Evolutionary conservation across 1,140 invertebrate species (phyloP).

Genomic region (Holotrichia oblita): DNA sequence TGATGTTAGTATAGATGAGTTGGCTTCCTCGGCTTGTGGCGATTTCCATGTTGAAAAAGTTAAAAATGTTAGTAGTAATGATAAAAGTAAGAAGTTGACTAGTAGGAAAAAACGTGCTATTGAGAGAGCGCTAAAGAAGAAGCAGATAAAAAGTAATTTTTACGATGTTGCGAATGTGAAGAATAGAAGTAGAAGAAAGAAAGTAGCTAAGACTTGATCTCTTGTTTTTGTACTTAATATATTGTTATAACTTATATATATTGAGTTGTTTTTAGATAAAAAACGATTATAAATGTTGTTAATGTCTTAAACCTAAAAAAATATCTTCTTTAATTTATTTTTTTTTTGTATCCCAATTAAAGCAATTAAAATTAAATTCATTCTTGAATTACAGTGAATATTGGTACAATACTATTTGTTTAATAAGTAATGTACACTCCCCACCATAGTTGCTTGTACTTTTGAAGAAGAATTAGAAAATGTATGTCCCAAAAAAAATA

Average conservation of each 20-base stretch:
- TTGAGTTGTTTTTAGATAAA: not conserved
- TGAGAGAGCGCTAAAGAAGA: conserved; percentile 78
- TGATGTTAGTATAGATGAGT: conserved; percentile 56
- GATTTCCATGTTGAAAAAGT: conserved; percentile 65
- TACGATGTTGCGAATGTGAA: conserved; percentile 95
- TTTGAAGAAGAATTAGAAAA: no score
- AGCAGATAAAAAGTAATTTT: conserved; percentile 93
- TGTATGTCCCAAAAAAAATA: no score
- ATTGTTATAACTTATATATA: conserved; percentile 1
- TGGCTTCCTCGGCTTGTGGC: conserved; percentile 67
- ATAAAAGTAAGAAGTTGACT: conserved; percentile 66
- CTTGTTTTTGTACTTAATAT: not conserved
- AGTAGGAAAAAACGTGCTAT: conserved; percentile 81
- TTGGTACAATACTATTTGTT: no score
- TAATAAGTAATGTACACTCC: no score
- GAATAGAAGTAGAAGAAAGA: conserved; percentile 79
- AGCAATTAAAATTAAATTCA: no score
- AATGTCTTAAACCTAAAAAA: no score
- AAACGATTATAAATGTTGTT: no score
- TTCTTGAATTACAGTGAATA: no score
- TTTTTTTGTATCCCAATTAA: no score
- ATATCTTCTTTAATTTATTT: no score
- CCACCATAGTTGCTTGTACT: no score
- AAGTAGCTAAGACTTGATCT: conserved; percentile 51
- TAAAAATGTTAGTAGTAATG: not conserved